Base-by-base conservation (phyloP, 1,140 invertebrate genomes). In the Thereuonema tuberculata region DNA sequence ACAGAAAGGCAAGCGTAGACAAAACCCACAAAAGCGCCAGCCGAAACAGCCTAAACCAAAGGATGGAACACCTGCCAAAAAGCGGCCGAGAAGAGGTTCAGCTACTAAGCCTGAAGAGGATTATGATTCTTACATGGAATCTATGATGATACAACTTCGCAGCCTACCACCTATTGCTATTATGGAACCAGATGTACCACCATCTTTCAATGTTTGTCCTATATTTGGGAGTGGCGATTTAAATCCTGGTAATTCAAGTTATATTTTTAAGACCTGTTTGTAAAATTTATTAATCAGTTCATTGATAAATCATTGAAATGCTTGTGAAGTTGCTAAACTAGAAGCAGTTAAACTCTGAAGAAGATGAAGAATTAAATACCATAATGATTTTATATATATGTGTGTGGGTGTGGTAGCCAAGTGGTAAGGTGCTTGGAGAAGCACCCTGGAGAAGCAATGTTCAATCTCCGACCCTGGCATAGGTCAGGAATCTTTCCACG, bases 61-160 rank as follows among this genome's bases (percentile, higher is more conserved):
- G 28, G 59, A 53, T 20, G 49, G 49, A 24, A 21, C 48, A 20
- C 25, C 64, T 24, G 78, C 84, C 28, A 91, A 89, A 67, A 93
- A 93, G 71, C 77, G 87, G 26, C 78, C 84, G 14, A 77, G 87
- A 26, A 93, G 78, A 70, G 76, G 84, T 26, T 89, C 86, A 54
- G 27, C 20, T 15, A 56, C 67, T 1, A 86, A 88, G 67, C 76
- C 87, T 17, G 87, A 93, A 66, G 91, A 94, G 75, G 90, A 94
- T 74, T 90, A 91, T 72, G 91, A 94, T 70, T 83, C 82, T 5
- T 93, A 86, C 68, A 85, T 93, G 64, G 92, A 93, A 66, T 85
- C 84, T 67, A 76, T 95, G 27, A 86, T 94, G 81, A 76, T 78
- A 24, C 90, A 95, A 69, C 72, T 97, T 37, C 77, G 87, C 27